Evolutionary conservation across 2,113 vertebrate genomes (phyloP), one percentile per base, ranked within the genome.

Genomic region (Deroptyus accipitrinus): DNA sequence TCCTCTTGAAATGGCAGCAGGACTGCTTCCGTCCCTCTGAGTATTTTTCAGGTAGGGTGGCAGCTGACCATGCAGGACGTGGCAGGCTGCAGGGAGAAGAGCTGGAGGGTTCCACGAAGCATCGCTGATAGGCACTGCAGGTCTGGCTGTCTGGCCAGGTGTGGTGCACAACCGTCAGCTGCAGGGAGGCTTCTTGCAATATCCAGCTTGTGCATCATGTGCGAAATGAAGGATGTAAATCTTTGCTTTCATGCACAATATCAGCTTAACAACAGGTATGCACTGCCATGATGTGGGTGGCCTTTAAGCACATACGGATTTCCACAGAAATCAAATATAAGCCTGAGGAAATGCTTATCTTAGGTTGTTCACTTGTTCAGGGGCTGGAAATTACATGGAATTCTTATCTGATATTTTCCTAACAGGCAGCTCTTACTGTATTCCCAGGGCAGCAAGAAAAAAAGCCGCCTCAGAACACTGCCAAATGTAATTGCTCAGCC

Each of bases 401-500:
- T 97, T 93, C 96, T 97, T 98, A 97, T 97, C 97, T 96, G 97
- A 97, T 97, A 95, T 94, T 92, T 95, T 97, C 88, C 86, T 97
- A 94, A 95, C 97, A 97, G 96, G 90, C 94, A 97, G 79, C 72
- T 92, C 91, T 88, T 93, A 91, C 93, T 87, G 83, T 89, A 95
- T 97, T 97, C 97, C 92, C 86, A 33, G 76, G 86, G 90, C 59
- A 80, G 92, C 89, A 86, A 95, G 95, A 86, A 94, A 94, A 95
- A 96, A 97, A 25, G 41, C 77, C 20, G 61, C 91, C 85, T 66
- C 84, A 87, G 94, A 87, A 35, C 44, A 66, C 76, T 94, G 88
- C 91, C 95, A 85, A 95, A 88, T 59, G 49, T 83, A 67, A 95
- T 70, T 78, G 86, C 92, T 96, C 86, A 96, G 80, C 78, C 96